Percentiles rank a stretch among this genome's conserved stretches.
Evolutionary conservation across 2,888 invertebrate genomes (phyloP).

Genomic region (Cheilosia impressa): DNA sequence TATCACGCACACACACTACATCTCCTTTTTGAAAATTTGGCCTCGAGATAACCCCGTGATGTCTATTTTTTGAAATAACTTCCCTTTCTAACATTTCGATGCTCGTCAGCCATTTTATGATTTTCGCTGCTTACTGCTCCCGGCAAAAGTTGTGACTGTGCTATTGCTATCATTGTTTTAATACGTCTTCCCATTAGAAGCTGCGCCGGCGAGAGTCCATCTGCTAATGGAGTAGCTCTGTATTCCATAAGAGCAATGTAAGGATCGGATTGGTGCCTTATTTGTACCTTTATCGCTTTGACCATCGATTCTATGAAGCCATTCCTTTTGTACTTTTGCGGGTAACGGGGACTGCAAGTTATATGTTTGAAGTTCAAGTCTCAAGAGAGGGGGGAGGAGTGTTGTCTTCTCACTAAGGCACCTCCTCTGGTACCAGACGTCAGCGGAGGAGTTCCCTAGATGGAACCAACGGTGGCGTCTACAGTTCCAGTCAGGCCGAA

Average conservation of each 20-base stretch:
- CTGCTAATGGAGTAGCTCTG: conserved; percentile 21
- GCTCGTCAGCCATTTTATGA: not conserved
- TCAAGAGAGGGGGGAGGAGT: too few relatives aligned
- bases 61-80: conserved; percentile 5
- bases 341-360: conserved; percentile 7
- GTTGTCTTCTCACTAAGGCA: too few relatives aligned
- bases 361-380: conserved; percentile 18
- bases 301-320: conserved; percentile 17
- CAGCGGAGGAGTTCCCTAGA: too few relatives aligned
- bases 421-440: too few relatives aligned
- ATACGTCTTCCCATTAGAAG: conserved; percentile 33
- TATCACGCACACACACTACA: conserved; percentile 18
- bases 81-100: not conserved
- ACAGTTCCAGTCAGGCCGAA: too few relatives aligned
- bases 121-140: not conserved
- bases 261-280: not conserved
- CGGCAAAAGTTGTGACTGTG: not conserved
- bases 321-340: conserved; percentile 20
- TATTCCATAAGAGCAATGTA: conserved; percentile 16
- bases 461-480: too few relatives aligned
- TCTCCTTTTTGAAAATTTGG: conserved; percentile 12
- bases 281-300: not conserved
- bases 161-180: conserved; percentile 1
- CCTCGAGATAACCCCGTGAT: conserved; percentile 3
- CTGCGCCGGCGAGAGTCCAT: conserved; percentile 35